These are phyloP conservation scores for Drosophila robusta DNA, from an alignment of 2,888 invertebrate genomes.

Conservation along the genomic window DNA sequence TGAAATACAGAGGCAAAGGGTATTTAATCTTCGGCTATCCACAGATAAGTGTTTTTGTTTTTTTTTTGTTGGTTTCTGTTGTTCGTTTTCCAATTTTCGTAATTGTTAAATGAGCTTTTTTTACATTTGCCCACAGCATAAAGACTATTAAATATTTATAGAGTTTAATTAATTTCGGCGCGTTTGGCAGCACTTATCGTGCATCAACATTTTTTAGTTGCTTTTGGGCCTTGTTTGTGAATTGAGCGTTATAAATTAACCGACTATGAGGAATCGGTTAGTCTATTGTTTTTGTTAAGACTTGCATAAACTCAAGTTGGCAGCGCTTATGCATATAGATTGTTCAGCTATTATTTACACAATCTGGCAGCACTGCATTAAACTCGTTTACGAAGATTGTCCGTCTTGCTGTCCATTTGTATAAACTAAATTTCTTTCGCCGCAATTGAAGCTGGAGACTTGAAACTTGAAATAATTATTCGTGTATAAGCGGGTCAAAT, in stretches of 20 bases:
- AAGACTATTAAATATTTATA: slow-evolving; percentile 13
- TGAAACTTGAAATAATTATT: no score
- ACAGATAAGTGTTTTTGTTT: no score
- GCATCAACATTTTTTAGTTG: not conserved
- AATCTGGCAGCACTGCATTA: no score
- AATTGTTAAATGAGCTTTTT: not conserved
- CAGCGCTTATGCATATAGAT: not conserved
- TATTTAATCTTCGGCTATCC: not conserved
- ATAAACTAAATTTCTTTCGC: no score
- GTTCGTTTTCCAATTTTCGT: not conserved
- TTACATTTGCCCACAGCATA: not conserved
- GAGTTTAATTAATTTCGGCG: slow-evolving; percentile 13
- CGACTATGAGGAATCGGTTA: not conserved
- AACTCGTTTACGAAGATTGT: no score
- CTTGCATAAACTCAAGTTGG: not conserved
- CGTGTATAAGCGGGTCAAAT: no score
- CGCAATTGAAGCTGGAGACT: no score
- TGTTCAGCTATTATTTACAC: not conserved
- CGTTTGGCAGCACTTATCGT: slow-evolving; percentile 9
- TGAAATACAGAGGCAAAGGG: not conserved
- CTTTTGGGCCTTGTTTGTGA: not conserved
- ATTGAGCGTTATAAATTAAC: slow-evolving; percentile 5
- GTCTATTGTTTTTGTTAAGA: not conserved
- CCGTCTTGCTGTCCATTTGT: no score
- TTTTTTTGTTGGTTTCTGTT: no score